Base-by-base conservation (phyloP, 2,113 vertebrate species). In the Daubentonia madagascariensis region DNA sequence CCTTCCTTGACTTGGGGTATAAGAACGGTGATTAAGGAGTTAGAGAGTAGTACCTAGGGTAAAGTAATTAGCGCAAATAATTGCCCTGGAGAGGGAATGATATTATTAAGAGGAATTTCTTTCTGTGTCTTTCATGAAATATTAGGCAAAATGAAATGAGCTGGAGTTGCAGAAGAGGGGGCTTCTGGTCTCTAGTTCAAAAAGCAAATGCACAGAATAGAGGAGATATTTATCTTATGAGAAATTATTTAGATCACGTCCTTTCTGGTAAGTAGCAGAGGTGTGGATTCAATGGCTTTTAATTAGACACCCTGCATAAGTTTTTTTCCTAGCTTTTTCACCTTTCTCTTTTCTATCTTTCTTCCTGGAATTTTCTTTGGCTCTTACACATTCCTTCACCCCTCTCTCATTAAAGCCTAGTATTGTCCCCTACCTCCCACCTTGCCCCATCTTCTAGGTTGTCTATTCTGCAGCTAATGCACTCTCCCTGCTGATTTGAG, bases 81-180 rank as follows among this genome's bases (percentile, higher is more conserved):
- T 86, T 94, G 52, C 80, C 72, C 75, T 81, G 80, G 79, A 92
- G 85, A n/a, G 80, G 85, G 92, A 75, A 83, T 61, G 75, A 45
- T 68, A n/a, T 93, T 63, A 72, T 48, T 57, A 95, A 87, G 12
- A 68, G 52, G 8, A 16, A 16, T 67, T 61, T 91, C 40, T 80
- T 54, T 85, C 32, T 52, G 4, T 3, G 23, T 37, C 48, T 45
- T 76, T 50, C 54, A 43, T 9, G 88, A 68, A 97, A 57, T 48
- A 25, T 25, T 78, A 63, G n/a, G 68, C 2, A 70, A 80, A 68
- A 32, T 48, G 43, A 61, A 94, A 80, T 57, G 57, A 70, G 17
- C 8, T 35, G 32, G 92, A 84, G 11, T 63, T 91, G 37, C 20
- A 85, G 65, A 93, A 81, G 25, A 81, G 37, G 32, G 23, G 76